Base-by-base conservation (phyloP, 1,140 invertebrate species). In the Pogonus chalceus region DNA sequence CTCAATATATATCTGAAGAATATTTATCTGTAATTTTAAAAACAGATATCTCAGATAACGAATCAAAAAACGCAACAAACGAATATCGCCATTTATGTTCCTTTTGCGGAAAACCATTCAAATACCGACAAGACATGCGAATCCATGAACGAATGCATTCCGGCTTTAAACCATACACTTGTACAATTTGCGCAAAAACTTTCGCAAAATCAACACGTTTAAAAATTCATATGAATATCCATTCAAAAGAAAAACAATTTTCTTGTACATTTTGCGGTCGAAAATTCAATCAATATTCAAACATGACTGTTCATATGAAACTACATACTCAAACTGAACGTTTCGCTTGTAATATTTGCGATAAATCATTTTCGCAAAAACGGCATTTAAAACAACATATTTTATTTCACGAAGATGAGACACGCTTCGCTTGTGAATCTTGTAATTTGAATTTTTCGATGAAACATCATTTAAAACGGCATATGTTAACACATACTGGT, bases 131-230 rank as follows among this genome's bases (percentile, higher is more conserved):
- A 18, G 47, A 54, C 16, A 31, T 54, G 20, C 26, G 21, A 1
- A 43, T 31, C 12, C 52, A 54, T 18, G 16, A 43, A 20, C 24
- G 49, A 23, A 26, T 52, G 9, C 54, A 56, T 22, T 43, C 49
- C 0, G 50, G 54, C 3, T 50, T 43, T 23, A 52, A 51, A 37
- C 54, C 54, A 2, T 56, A 52, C 23, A 26, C 2, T 1, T 56
- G 54, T 47, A n/a, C 20, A 14, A 35, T 56, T 12, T 56, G 54
- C 20, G 4, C 9, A 12, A 43, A 43, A 43, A 12, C 37, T 10
- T 43, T 43, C 18, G 37, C 37, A 4, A 49, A 43, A 43, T 12
- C 9, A 12, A 43, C 37, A 43, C 9, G 37, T 12, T 18, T 43
- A 12, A 43, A 43, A 43, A 18, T 43, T 12, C 37, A 43, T 18